Percentiles rank a stretch among this genome's conserved stretches.
Evolutionary conservation across 2,888 invertebrate species (phyloP).

Genomic region (Epicampocera succincta): DNA sequence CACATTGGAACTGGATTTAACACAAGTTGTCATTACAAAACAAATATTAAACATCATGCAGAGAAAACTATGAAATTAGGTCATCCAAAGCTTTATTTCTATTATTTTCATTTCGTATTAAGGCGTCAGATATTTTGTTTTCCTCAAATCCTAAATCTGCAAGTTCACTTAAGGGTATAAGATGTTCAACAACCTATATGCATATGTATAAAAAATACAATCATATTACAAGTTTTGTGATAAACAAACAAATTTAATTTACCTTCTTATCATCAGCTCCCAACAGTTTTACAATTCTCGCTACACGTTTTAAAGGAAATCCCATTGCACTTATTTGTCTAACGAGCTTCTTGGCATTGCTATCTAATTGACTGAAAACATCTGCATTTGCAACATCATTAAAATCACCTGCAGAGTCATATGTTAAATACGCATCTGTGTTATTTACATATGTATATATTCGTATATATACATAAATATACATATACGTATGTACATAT

Average conservation of each 20-base stretch:
- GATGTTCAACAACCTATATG: slow-evolving; percentile 89
- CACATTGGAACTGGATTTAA: too few relatives aligned
- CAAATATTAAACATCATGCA: slow-evolving; percentile 31
- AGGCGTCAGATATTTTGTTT: slow-evolving; percentile 87
- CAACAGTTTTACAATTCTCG: slow-evolving; percentile 89
- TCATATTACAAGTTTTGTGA: background rate
- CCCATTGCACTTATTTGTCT: slow-evolving; percentile 93
- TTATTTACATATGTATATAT: background rate
- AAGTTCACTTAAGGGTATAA: slow-evolving; percentile 89
- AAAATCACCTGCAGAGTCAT: background rate
- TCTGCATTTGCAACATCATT: slow-evolving; percentile 3
- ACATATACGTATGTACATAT: background rate
- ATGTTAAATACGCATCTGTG: slow-evolving; percentile 16
- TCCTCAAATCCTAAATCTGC: slow-evolving; percentile 92
- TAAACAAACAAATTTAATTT: slow-evolving; percentile 50
- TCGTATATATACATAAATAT: background rate
- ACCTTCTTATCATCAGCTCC: slow-evolving; percentile 94
- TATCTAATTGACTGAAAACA: slow-evolving; percentile 46
- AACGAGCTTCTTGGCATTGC: slow-evolving; percentile 82
- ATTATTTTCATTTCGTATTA: slow-evolving; percentile 90
- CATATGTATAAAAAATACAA: background rate
- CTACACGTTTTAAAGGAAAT: slow-evolving; percentile 90
- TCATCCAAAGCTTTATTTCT: slow-evolving; percentile 92
- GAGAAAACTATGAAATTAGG: slow-evolving; percentile 85
- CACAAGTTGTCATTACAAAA: slow-evolving; percentile 9